Evolutionary conservation across 2,888 invertebrate genomes (phyloP).

Genomic region (Calameuta idolon): DNA sequence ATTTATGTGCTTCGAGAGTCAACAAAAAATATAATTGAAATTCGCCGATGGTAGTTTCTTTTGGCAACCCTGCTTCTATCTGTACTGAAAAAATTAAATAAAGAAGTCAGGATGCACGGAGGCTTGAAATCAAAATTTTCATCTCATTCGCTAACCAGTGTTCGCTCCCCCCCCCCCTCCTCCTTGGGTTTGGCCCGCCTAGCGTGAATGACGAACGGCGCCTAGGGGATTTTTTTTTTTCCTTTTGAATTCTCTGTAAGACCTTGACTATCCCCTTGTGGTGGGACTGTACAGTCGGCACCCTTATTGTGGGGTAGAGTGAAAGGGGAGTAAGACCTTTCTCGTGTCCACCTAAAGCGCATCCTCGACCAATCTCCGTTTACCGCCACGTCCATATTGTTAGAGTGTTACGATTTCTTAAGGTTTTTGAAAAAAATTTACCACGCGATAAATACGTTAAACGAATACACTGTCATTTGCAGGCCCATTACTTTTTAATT

Average conservation of each 20-base stretch:
- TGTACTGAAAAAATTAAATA: not conserved
- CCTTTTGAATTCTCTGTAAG: not conserved
- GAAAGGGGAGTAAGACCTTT: slow-evolving; percentile 60
- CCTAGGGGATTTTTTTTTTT: not conserved
- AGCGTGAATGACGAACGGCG: not conserved
- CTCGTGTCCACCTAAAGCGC: slow-evolving; percentile 57
- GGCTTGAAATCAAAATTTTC: not conserved
- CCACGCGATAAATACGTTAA: slow-evolving; percentile 33
- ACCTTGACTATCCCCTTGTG: not conserved
- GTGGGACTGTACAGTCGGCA: slow-evolving; percentile 14
- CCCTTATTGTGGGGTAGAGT: slow-evolving; percentile 32
- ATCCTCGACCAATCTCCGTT: slow-evolving; percentile 51
- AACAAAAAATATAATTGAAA: not conserved
- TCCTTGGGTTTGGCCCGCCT: not conserved
- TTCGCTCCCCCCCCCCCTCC: not conserved
- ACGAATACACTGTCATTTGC: too few species aligned
- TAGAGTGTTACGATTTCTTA: slow-evolving; percentile 18
- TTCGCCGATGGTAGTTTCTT: not conserved
- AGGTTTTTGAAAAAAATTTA: slow-evolving; percentile 32
- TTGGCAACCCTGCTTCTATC: not conserved
- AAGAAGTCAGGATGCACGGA: not conserved
- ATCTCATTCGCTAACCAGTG: not conserved
- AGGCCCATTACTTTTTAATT: too few species aligned
- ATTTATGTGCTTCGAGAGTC: not conserved
- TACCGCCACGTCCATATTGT: slow-evolving; percentile 10